Base-by-base conservation (phyloP, 2,888 invertebrate genomes). In the Phyto melanocephala region DNA sequence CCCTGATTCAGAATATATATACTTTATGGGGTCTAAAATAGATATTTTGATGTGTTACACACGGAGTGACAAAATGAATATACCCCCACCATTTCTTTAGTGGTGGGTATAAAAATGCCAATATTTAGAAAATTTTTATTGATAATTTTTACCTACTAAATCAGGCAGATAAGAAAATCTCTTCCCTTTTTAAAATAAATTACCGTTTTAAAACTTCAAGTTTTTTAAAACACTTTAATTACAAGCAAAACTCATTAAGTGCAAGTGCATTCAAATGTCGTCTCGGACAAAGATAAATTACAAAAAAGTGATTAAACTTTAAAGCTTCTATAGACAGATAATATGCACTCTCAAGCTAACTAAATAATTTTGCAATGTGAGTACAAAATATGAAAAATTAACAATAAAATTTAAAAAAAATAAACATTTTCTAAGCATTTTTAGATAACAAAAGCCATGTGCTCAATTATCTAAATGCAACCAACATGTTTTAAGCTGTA, bases 381-480 rank as follows among this genome's bases (percentile, higher is more conserved):
- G 52, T 54, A 42, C 58, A 42, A 78, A 71, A 56, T 24, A 78
- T 71, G 50, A 72, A 70, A 62, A 75, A 35, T 6, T n/a, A 37
- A 37, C 37, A 33, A 74, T 42, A 20, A 6, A 0, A 28, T 5
- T 5, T 6, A 28, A 45, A 15, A 45, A 58, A 58, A 33, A 47
- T 13, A 65, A 56, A 22, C 2, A 28, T 37, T 35, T n/a, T 24
- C 67, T n/a, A 28, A 65, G 17, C 47, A 10, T 65, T 65, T 50
- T 40, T 50, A n/a, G 24, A 72, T 52, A 79, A 67, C 65, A 72
- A 22, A 56, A 37, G 50, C 42, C 67, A 72, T 67, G 58, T 62
- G 79, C 79, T 80, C 67, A 67, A 24, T 67, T 72, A 67, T 67
- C 72, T 50, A 24, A 67, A 67, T 52, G 65, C 72, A 79, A 3